phyloP scores from a whole-genome alignment of 2,888 invertebrate genomes.

The Horisme vitalbata region DNA sequence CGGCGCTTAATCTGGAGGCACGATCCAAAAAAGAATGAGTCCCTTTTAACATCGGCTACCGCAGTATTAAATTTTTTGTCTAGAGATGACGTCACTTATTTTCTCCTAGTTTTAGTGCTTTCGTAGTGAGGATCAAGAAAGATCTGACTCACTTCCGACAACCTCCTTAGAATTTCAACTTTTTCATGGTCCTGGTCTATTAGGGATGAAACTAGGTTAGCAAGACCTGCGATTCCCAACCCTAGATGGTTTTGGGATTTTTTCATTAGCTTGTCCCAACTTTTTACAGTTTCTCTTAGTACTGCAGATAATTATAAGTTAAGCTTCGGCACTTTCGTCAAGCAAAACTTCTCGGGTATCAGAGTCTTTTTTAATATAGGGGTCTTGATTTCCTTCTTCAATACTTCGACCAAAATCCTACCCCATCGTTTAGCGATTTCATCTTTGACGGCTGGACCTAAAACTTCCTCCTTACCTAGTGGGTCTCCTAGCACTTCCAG shows the following conservation, averaged over 20 bases:
- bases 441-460: no score
- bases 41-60: neutral
- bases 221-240: constrained; percentile 5
- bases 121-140: no score
- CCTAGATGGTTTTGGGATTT: constrained; percentile 9
- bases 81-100: neutral
- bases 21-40: no score
- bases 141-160: no score
- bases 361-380: neutral
- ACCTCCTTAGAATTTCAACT: constrained; percentile 1
- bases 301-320: constrained; percentile 4
- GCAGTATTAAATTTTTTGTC: constrained; percentile 1
- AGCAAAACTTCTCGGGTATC: constrained; percentile 2
- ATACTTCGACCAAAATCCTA: no score
- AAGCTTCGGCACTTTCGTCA: constrained; percentile 2
- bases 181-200: neutral
- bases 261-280: constrained; percentile 5
- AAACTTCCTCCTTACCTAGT: no score
- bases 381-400: neutral
- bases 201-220: neutral
- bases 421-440: constrained; percentile 11
- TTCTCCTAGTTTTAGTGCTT: no score
- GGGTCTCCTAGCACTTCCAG: no score
- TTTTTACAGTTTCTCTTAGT: constrained; percentile 1
- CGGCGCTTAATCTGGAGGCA: neutral